Percentiles rank a stretch among this genome's conserved stretches.
phyloP scores from a whole-genome alignment of 92 coral and sea anemone genomes.

The Bergia puertoricense region DNA sequence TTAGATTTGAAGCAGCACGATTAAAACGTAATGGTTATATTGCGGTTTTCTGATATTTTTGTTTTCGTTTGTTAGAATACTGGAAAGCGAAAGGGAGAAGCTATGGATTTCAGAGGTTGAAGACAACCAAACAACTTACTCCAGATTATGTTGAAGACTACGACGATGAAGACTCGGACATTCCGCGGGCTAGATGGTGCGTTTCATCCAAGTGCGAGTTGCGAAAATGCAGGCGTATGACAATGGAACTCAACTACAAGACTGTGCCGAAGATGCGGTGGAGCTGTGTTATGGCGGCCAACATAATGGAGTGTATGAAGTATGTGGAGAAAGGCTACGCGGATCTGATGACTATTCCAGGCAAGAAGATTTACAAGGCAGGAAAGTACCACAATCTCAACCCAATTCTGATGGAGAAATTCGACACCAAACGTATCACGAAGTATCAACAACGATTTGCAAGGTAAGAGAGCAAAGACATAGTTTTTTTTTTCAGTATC shows the following conservation, averaged over 20 bases:
- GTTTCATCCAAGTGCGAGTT: conserved; percentile 48
- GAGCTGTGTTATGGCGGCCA: conserved; percentile 53
- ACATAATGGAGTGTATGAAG: conserved; percentile 47
- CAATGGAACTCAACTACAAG: conserved; percentile 59
- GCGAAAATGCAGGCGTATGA: conserved; percentile 65
- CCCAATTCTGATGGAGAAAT: conserved; percentile 54
- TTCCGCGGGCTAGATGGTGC: conserved; percentile 54
- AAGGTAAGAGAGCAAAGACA: not conserved
- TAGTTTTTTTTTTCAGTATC: not conserved
- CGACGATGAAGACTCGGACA: not conserved
- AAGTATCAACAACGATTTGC: conserved; percentile 1
- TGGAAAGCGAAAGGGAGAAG: not conserved
- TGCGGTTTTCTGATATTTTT: not conserved
- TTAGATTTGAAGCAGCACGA: no score
- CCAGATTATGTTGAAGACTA: not conserved
- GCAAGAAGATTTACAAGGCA: conserved; percentile 56
- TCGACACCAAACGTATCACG: not conserved
- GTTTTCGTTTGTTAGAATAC: not conserved
- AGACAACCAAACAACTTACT: not conserved
- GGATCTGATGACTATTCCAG: conserved; percentile 56
- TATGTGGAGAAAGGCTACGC: conserved; percentile 45
- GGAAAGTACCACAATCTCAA: conserved; percentile 32
- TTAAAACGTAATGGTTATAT: not conserved
- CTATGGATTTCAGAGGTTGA: not conserved
- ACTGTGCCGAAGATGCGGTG: conserved; percentile 41